Evolutionary conservation across 2,888 invertebrate species (phyloP).

Genomic region (Aporophyla nigra): DNA sequence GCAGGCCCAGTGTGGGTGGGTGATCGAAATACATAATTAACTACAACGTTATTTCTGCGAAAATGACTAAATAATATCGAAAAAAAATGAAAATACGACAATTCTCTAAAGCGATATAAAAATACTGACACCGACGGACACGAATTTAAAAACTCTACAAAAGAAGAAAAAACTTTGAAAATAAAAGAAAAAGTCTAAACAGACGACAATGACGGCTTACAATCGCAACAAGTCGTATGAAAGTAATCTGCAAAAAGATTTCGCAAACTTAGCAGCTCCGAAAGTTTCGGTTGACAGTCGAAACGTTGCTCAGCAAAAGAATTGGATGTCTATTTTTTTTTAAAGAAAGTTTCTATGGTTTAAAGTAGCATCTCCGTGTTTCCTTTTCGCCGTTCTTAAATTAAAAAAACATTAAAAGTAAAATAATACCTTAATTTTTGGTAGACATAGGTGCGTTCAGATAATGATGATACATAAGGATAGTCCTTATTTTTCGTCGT

Average conservation of each 20-base stretch:
- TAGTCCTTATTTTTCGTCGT: no score
- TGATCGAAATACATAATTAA: background rate
- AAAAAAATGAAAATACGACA: background rate
- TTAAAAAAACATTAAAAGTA: no score
- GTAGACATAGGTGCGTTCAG: no score
- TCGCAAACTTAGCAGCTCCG: constrained; percentile 48
- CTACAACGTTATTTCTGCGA: no score
- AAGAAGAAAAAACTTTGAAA: constrained; percentile 28
- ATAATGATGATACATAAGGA: no score
- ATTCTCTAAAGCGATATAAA: constrained; percentile 11
- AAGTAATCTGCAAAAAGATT: constrained; percentile 62
- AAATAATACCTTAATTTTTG: no score
- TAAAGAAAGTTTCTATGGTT: background rate
- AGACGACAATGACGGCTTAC: constrained; percentile 48
- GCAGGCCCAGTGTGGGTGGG: no score
- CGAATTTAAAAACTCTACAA: constrained; percentile 36
- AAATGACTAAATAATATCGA: background rate
- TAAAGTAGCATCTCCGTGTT: background rate
- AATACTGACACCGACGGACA: constrained; percentile 29
- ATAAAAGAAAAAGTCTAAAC: constrained; percentile 43
- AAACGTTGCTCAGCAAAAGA: constrained; percentile 34
- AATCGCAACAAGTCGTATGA: constrained; percentile 60
- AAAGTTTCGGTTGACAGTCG: constrained; percentile 54
- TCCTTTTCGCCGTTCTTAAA: no score
- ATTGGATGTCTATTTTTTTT: constrained; percentile 19